Evolutionary conservation across 2,888 invertebrate genomes (phyloP).

Genomic region (Pterobdella sp.): DNA sequence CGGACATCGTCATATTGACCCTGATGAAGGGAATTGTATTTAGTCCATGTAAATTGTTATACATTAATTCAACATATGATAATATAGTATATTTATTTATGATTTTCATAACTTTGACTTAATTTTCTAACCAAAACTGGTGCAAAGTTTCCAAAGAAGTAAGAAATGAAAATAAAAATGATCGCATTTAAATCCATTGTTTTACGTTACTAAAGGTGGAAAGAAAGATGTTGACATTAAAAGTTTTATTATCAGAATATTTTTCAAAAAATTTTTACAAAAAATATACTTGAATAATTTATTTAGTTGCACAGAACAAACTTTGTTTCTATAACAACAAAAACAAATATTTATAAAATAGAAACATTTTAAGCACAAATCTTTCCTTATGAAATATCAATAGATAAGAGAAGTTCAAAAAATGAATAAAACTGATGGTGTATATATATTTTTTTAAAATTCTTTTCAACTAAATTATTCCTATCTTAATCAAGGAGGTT

Average conservation of each 20-base stretch:
- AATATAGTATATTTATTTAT: not conserved
- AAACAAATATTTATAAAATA: not conserved
- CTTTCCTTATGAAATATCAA: not conserved
- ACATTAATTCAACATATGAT: no score
- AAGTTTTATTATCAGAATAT: no score
- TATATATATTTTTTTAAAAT: no score
- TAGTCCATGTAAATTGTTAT: no score
- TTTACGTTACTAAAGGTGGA: not conserved
- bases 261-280: no score
- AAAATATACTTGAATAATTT: no score
- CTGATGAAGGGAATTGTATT: constrained; percentile 23
- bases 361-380: not conserved
- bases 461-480: no score
- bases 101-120: not conserved
- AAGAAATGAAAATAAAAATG: not conserved
- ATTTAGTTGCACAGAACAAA: no score
- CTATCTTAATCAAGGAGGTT: no score
- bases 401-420: not conserved
- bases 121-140: not conserved
- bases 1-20: constrained; percentile 39
- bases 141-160: not conserved
- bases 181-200: constrained; percentile 8
- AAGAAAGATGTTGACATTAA: not conserved
- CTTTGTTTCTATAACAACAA: constrained; percentile 2
- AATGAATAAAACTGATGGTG: not conserved